These are phyloP conservation scores for Psittacus erithacus DNA, from an alignment of 2,113 vertebrate genomes.

Conservation along the genomic window DNA sequence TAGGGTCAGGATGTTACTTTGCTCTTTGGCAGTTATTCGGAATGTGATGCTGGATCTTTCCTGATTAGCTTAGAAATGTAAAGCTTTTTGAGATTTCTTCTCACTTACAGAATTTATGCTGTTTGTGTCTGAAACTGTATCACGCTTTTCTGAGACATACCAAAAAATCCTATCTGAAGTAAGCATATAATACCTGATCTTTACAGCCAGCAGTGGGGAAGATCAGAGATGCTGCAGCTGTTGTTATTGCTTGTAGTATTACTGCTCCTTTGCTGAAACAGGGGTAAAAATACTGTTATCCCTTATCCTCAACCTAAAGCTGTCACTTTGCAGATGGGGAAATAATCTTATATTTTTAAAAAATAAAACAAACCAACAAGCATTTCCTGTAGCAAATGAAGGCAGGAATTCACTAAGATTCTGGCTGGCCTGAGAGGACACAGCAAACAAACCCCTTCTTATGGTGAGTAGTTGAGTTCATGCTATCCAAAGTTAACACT, in stretches of 20 bases:
- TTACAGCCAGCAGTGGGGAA: background rate
- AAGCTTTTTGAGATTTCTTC: background rate
- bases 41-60: background rate
- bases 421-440: background rate
- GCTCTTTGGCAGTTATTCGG: background rate
- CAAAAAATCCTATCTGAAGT: background rate
- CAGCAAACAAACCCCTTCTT: background rate
- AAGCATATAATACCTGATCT: background rate
- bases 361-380: background rate
- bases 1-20: background rate
- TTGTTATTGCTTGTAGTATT: background rate
- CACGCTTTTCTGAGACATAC: background rate
- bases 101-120: background rate
- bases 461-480: background rate
- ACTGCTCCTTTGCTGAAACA: background rate
- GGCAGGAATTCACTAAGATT: background rate
- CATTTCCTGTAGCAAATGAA: background rate
- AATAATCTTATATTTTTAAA: background rate
- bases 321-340: background rate
- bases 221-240: background rate
- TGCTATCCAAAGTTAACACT: background rate
- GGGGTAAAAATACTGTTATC: background rate
- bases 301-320: fast-evolving
- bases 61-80: background rate
- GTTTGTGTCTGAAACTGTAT: background rate